Evolutionary conservation across 2,888 invertebrate genomes (phyloP).

Genomic region (Tetranychus piercei): DNA sequence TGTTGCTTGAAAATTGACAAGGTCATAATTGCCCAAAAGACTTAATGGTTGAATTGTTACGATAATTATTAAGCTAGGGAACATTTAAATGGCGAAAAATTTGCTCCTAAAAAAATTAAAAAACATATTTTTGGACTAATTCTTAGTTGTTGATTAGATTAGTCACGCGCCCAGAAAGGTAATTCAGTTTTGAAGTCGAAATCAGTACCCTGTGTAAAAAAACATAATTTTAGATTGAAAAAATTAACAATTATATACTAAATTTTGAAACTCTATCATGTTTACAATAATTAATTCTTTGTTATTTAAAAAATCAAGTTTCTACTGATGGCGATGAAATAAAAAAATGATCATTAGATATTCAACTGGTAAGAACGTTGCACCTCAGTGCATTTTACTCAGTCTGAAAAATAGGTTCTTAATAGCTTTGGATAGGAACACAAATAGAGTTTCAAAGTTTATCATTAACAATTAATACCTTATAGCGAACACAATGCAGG

Average conservation of each 20-base stretch:
- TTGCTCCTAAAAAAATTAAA: not conserved
- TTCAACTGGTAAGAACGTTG: too few relatives aligned
- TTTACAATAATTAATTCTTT: too few relatives aligned
- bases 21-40: too few relatives aligned
- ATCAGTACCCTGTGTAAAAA: slow-evolving; percentile 55
- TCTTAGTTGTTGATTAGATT: not conserved
- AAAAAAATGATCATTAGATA: slow-evolving; percentile 18
- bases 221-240: slow-evolving; percentile 15
- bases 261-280: too few relatives aligned
- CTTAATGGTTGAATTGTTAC: too few relatives aligned
- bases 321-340: too few relatives aligned
- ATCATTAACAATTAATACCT: slow-evolving; percentile 27
- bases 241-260: not conserved
- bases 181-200: slow-evolving; percentile 83
- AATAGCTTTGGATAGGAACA: too few relatives aligned
- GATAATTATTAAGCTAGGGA: too few relatives aligned
- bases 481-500: slow-evolving; percentile 51
- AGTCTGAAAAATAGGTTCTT: too few relatives aligned
- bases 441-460: not conserved
- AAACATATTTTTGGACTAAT: not conserved
- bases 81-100: not conserved
- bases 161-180: slow-evolving; percentile 60
- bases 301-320: too few relatives aligned
- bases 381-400: too few relatives aligned
- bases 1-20: too few relatives aligned